Conservation (phyloP, 1,140 invertebrate genomes). For the Caenorhabditis elegans region DNA sequence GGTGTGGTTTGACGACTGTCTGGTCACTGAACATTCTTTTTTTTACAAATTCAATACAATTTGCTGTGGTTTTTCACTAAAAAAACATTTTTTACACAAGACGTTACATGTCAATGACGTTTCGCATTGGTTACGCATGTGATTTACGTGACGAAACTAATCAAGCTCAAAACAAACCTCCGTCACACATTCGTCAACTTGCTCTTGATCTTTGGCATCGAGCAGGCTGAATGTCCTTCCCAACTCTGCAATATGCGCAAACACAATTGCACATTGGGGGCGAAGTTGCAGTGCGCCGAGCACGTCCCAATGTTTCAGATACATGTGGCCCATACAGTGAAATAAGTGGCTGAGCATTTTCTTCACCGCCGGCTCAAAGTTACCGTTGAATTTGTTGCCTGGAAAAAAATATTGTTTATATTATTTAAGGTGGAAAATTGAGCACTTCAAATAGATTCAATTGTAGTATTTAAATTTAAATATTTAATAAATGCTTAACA, state of each 20-base stretch:
- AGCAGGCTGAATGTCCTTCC: slow-evolving; percentile 53
- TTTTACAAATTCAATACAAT: background rate
- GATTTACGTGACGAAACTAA: background rate
- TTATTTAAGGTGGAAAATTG: too few species aligned
- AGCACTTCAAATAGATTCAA: too few species aligned
- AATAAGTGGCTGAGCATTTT: slow-evolving; percentile 55
- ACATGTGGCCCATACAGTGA: slow-evolving; percentile 63
- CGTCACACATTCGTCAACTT: slow-evolving; percentile 7
- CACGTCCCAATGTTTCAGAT: slow-evolving; percentile 63
- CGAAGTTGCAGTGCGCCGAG: slow-evolving; percentile 55
- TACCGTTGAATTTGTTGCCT: slow-evolving; percentile 54
- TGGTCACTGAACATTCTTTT: background rate
- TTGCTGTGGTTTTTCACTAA: background rate
- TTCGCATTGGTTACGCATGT: background rate
- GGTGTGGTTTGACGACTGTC: background rate
- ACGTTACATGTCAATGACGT: too few species aligned
- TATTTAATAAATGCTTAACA: too few species aligned
- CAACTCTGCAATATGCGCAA: slow-evolving; percentile 56
- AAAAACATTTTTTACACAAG: too few species aligned
- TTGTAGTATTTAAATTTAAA: too few species aligned
- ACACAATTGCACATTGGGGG: slow-evolving; percentile 59
- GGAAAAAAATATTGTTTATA: slow-evolving; percentile 30
- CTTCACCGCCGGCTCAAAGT: slow-evolving; percentile 56
- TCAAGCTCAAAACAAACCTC: background rate
- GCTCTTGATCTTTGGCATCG: slow-evolving; percentile 55